Percentiles rank a stretch among this genome's conserved stretches.
These are phyloP conservation scores for Palaemon carinicauda DNA, from an alignment of 1,140 invertebrate genomes.

Conservation along the genomic window DNA sequence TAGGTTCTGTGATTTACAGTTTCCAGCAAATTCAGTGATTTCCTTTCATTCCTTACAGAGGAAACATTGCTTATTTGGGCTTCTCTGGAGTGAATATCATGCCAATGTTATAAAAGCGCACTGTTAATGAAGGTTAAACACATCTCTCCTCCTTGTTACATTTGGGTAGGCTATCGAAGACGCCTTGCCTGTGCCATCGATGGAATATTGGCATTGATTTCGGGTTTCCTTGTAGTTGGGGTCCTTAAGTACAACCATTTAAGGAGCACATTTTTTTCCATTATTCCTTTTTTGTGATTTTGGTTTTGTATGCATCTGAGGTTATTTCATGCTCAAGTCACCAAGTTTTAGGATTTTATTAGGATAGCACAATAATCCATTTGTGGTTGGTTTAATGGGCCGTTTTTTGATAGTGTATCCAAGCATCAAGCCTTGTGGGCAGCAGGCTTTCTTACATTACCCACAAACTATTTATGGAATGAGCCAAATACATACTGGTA, in stretches of 20 bases:
- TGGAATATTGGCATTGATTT: constrained; percentile 21
- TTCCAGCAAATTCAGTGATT: constrained; percentile 23
- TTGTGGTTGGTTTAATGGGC: constrained; percentile 31
- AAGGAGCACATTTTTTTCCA: background rate
- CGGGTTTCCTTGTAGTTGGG: background rate
- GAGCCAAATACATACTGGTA: constrained; percentile 12
- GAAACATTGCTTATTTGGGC: constrained; percentile 19
- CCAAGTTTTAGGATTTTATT: too few relatives aligned
- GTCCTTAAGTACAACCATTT: background rate
- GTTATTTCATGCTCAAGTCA: background rate
- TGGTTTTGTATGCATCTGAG: background rate
- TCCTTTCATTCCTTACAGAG: background rate
- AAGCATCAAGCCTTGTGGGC: constrained; percentile 41
- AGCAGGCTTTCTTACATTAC: constrained; percentile 41
- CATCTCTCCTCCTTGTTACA: constrained; percentile 36
- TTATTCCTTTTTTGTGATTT: background rate
- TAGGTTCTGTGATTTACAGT: constrained; percentile 17
- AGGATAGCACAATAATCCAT: background rate
- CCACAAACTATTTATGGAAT: constrained; percentile 9
- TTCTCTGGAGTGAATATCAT: constrained; percentile 37
- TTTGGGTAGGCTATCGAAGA: constrained; percentile 44
- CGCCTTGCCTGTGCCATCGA: constrained; percentile 13
- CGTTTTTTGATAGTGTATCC: constrained; percentile 50
- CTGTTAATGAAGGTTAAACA: constrained; percentile 40
- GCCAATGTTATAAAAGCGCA: constrained; percentile 41